Evolutionary conservation across 2,888 invertebrate genomes (phyloP).

Genomic region (Eupeodes luniger): DNA sequence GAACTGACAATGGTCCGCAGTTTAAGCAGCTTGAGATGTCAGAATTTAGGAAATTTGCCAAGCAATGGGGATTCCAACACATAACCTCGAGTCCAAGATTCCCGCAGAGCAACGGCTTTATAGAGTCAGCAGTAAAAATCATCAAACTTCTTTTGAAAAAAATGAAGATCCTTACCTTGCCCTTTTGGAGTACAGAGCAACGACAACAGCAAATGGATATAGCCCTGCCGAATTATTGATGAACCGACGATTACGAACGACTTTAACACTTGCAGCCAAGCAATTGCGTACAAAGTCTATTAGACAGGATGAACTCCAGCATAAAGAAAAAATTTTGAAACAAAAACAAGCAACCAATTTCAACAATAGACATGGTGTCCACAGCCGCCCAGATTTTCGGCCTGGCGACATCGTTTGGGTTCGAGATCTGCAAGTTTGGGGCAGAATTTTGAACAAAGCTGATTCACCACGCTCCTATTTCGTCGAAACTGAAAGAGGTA

Average conservation of each 20-base stretch:
- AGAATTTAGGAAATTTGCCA: constrained; percentile 16
- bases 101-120: constrained; percentile 52
- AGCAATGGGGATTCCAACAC: constrained; percentile 10
- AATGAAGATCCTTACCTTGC: constrained; percentile 24
- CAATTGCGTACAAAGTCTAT: constrained; percentile 31
- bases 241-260: constrained; percentile 20
- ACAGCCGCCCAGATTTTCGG: neutral
- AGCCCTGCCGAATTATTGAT: constrained; percentile 25
- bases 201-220: constrained; percentile 12
- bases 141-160: constrained; percentile 22
- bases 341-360: constrained; percentile 8
- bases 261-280: constrained; percentile 27
- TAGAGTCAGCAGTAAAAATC: constrained; percentile 21
- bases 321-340: constrained; percentile 11
- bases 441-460: constrained; percentile 2
- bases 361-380: neutral
- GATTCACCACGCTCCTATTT: constrained; percentile 8
- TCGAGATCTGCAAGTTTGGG: constrained; percentile 6
- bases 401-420: constrained; percentile 19
- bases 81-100: constrained; percentile 49
- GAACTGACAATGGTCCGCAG: constrained; percentile 13
- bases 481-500: constrained; percentile 7
- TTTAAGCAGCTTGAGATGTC: constrained; percentile 28
- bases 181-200: constrained; percentile 24
- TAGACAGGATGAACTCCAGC: constrained; percentile 11